phyloP scores from a whole-genome alignment of 2,888 invertebrate species.

The Sussaba pulchella region DNA sequence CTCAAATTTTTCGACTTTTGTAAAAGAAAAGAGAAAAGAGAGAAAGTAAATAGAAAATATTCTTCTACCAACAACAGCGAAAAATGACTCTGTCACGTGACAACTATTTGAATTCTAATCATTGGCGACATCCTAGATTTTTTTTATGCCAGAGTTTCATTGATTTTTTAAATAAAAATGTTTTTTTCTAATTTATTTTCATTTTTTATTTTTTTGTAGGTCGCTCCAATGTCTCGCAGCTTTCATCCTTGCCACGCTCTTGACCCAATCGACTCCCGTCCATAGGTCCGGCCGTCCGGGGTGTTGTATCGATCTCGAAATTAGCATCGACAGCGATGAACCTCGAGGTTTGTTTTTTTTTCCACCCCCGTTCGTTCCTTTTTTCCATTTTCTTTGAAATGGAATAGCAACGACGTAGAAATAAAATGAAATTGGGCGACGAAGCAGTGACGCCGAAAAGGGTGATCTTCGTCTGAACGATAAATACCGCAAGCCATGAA shows the following conservation, averaged over 20 bases:
- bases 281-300: not conserved
- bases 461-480: not conserved
- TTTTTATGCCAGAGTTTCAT: too few relatives aligned
- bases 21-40: conserved; percentile 5
- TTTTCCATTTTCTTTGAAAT: too few relatives aligned
- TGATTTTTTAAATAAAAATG: too few relatives aligned
- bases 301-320: conserved; percentile 31
- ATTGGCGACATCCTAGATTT: too few relatives aligned
- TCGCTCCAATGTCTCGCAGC: not conserved
- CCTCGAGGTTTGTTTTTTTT: conserved; percentile 8
- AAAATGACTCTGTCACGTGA: too few relatives aligned
- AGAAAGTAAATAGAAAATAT: too few relatives aligned
- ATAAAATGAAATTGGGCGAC: not conserved
- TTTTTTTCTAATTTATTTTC: too few relatives aligned
- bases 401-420: too few relatives aligned
- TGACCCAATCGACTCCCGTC: conserved; percentile 8
- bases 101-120: too few relatives aligned
- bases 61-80: too few relatives aligned
- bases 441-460: not conserved
- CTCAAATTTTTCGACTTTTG: not conserved
- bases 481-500: not conserved
- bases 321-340: conserved; percentile 38
- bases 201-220: not conserved
- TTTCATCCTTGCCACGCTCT: not conserved
- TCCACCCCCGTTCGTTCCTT: too few relatives aligned